A percentile compares a stretch with the other conserved stretches of the same genome.
Conservation (phyloP, 64 coral and sea anemone species). For the Stichodactyla mertensii region DNA sequence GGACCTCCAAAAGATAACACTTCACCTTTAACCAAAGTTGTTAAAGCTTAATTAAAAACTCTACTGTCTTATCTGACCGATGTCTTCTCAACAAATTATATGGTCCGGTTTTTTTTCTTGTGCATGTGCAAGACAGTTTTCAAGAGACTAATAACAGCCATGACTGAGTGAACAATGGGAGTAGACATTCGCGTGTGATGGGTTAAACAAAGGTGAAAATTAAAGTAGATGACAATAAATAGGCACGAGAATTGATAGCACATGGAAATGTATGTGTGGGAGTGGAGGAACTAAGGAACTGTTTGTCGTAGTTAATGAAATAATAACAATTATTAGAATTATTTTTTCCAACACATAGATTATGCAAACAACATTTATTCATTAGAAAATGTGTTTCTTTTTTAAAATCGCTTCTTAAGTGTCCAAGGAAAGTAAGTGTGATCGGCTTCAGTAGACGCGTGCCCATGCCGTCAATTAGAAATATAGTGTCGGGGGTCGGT, state of each 20-base stretch:
- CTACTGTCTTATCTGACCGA: background rate
- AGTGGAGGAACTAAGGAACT: background rate
- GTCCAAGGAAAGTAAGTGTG: background rate
- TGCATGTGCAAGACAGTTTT: background rate
- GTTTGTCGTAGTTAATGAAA: background rate
- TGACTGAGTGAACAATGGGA: background rate
- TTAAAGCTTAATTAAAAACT: slow-evolving; percentile 36
- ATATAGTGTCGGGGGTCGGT: background rate
- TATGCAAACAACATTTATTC: background rate
- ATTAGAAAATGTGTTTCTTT: background rate
- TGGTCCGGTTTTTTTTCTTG: background rate
- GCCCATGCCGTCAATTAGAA: background rate
- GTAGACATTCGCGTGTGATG: background rate
- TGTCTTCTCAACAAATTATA: slow-evolving; percentile 4
- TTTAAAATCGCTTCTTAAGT: background rate
- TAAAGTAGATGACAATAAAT: background rate
- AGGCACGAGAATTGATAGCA: background rate
- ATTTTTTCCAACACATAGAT: too few species aligned
- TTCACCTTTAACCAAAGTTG: slow-evolving; percentile 30
- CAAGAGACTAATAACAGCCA: background rate
- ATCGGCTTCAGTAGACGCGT: slow-evolving; percentile 13
- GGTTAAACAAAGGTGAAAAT: background rate
- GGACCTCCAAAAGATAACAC: slow-evolving; percentile 15
- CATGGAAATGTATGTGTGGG: background rate
- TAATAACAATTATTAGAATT: background rate